phyloP scores from a whole-genome alignment of 2,888 invertebrate species.

The Creontiades dilutus region DNA sequence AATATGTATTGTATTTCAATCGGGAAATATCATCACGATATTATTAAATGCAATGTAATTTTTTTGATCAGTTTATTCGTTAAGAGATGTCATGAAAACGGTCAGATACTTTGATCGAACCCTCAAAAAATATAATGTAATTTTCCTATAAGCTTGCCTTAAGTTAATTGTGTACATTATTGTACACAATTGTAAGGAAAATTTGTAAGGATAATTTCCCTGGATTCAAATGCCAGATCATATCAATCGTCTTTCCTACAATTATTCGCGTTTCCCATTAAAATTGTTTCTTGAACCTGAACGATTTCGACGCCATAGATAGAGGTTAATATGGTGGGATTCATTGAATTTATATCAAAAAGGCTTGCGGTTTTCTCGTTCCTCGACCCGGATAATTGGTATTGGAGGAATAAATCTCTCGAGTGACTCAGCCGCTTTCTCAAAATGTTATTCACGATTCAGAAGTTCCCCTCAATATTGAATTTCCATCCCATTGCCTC shows the following conservation, averaged over 20 bases:
- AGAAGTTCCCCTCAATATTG: background rate
- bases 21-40: too few relatives aligned
- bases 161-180: too few relatives aligned
- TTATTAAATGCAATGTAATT: too few relatives aligned
- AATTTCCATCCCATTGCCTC: conserved; percentile 6
- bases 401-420: background rate
- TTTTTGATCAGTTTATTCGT: too few relatives aligned
- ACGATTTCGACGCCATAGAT: background rate
- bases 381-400: background rate
- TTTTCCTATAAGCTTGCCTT: too few relatives aligned
- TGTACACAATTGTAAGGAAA: too few relatives aligned
- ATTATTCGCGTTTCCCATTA: background rate
- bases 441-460: background rate
- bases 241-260: background rate
- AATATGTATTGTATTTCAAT: too few relatives aligned
- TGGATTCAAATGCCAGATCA: too few relatives aligned
- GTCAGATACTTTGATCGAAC: too few relatives aligned
- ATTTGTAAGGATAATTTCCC: too few relatives aligned
- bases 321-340: background rate
- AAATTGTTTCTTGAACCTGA: background rate
- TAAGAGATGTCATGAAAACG: too few relatives aligned
- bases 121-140: too few relatives aligned
- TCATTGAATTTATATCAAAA: background rate
- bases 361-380: background rate
- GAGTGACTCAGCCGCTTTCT: background rate